A percentile compares a stretch with the other conserved stretches of the same genome.
phyloP scores from a whole-genome alignment of 2,888 invertebrate genomes.

The Zygogramma bicolorata region DNA sequence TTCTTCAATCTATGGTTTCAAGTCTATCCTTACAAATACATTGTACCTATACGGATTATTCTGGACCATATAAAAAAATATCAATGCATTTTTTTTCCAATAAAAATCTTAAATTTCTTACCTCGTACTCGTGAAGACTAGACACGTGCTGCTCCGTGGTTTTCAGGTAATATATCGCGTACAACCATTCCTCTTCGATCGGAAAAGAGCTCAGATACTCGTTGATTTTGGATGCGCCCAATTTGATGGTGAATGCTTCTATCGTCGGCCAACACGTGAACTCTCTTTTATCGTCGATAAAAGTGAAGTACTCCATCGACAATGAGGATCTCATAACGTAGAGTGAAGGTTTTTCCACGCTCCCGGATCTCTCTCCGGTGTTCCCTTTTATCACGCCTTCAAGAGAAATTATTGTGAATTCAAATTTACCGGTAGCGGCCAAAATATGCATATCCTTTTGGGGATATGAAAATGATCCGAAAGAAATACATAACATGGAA shows the following conservation, averaged over 20 bases:
- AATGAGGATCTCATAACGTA: not conserved
- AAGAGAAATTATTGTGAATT: no score
- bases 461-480: no score
- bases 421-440: no score
- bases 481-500: no score
- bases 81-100: not conserved
- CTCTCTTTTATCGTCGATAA: not conserved
- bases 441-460: no score
- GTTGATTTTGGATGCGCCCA: slow-evolving; percentile 45
- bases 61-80: no score
- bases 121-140: slow-evolving; percentile 39
- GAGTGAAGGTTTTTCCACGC: not conserved
- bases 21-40: no score
- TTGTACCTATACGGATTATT: no score
- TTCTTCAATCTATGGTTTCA: no score
- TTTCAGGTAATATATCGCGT: slow-evolving; percentile 45
- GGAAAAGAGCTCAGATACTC: slow-evolving; percentile 43
- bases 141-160: slow-evolving; percentile 22
- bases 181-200: slow-evolving; percentile 47
- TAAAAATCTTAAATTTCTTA: slow-evolving; percentile 6
- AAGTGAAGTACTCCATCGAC: not conserved
- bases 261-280: slow-evolving; percentile 43
- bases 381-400: not conserved
- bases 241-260: slow-evolving; percentile 36
- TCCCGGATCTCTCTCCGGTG: not conserved